Evolutionary conservation across 2,888 invertebrate species (phyloP), one percentile per base, ranked within the genome.

Genomic region (Salticus scenicus): DNA sequence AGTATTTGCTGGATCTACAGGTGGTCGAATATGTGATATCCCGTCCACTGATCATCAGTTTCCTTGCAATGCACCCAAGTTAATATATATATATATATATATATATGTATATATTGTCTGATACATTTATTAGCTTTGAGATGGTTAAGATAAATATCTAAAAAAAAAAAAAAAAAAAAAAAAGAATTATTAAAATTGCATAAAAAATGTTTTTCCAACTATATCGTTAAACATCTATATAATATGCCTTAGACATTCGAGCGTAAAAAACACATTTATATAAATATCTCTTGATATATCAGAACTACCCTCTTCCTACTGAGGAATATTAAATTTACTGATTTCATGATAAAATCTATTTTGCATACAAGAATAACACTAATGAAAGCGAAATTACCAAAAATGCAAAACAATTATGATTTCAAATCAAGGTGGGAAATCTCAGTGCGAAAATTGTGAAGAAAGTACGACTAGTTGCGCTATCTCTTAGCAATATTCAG

Each of bases 401-500:
- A 4, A 14, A 4, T n/a, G 4, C 47, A 4, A 47, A 47, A 47
- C 5, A n/a, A 47, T 47, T 47, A 1, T n/a, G 47, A 47, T 47
- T 47, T 47, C 47, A n/a, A n/a, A n/a, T n/a, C n/a, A n/a, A n/a
- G n/a, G n/a, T n/a, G n/a, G n/a, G n/a, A n/a, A n/a, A n/a, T n/a
- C n/a, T n/a, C n/a, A n/a, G n/a, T n/a, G n/a, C n/a, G n/a, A n/a
- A n/a, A n/a, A n/a, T n/a, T n/a, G n/a, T n/a, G n/a, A n/a, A n/a
- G n/a, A n/a, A n/a, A n/a, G n/a, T n/a, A n/a, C n/a, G n/a, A n/a
- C n/a, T 4, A 47, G 47, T 4, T 47, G 47, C 47, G 47, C 47
- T n/a, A 47, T 47, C 47, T 47, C 47, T 47, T 47, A 47, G 47
- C 47, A 47, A 47, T 47, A 17, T 47, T 47, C 47, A 47, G 47